Base-by-base conservation (phyloP, 2,113 vertebrate species). In the Taurulus bubalis region DNA sequence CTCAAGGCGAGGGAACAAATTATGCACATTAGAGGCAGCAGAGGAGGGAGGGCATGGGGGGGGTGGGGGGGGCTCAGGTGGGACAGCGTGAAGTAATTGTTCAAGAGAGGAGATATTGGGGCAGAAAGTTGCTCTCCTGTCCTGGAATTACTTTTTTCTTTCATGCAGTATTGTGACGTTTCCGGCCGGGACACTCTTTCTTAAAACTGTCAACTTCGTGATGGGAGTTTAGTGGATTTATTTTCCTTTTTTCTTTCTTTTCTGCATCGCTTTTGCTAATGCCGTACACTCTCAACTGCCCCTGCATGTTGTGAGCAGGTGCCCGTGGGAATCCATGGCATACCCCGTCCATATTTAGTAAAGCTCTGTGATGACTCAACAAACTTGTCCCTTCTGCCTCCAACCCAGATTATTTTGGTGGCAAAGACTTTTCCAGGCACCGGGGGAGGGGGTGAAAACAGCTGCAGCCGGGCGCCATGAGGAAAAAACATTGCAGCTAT, bases 331-430 rank as follows among this genome's bases (percentile, higher is more conserved):
- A 71, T 51, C 77, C 47, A 18, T 70, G 77, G 81, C 84, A 84
- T 11, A 82, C 34, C 45, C n/a, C 30, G 18, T 80, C 91, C 91
- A 89, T 91, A 91, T 95, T 94, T 94, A 95, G 93, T 73, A 62
- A 90, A 81, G 79, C 85, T 85, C 55, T 75, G 77, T 86, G 83
- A 86, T 60, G 75, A 75, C 80, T 68, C 60, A 68, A 53, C 73
- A 26, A 42, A 53, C 69, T 20, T 14, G 34, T 45, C 47, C 36
- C 73, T 16, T 71, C 85, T 80, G 85, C 85, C 78, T 80, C 45
- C 81, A 76, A 75, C 78, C 22, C 59, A 73, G 88, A 94, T 91
- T 95, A 95, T 94, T 94, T 94, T 91, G 71, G 92, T 75, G 78
- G 70, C 64, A 38, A 77, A 84, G 87, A 77, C 82, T 90, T 89